These are phyloP conservation scores for Zosterops hypoxanthus DNA, from an alignment of 2,113 vertebrate species.

Conservation along the genomic window DNA sequence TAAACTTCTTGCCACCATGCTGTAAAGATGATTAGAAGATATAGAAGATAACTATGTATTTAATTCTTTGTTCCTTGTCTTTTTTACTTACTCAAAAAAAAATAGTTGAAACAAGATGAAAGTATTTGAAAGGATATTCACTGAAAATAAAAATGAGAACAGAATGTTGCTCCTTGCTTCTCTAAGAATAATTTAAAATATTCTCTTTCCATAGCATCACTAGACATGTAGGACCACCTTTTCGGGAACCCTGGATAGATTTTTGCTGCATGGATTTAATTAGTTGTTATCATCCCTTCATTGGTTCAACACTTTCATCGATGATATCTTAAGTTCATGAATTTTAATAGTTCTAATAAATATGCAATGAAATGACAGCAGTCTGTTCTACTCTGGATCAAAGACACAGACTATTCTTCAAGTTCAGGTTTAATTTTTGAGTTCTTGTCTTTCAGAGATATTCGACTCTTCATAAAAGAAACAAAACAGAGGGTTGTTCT, in stretches of 20 bases:
- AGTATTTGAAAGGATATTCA: neutral
- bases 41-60: neutral
- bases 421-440: neutral
- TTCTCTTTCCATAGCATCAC: neutral
- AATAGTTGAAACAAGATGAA: neutral
- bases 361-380: neutral
- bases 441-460: neutral
- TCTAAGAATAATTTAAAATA: neutral
- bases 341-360: constrained; percentile 24
- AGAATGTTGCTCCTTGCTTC: neutral
- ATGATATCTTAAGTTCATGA: neutral
- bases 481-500: neutral
- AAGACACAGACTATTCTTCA: neutral
- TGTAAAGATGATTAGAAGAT: neutral
- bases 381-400: neutral
- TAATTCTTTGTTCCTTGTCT: neutral
- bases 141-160: neutral
- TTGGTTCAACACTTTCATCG: neutral
- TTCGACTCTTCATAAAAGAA: neutral
- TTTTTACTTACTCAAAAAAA: neutral
- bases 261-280: neutral
- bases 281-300: neutral
- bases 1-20: neutral
- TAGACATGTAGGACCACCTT: neutral
- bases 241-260: neutral